A percentile compares a stretch with the other conserved stretches of the same genome.
Conservation (phyloP, 2,113 vertebrate species). For the Nannobrachium achirus region DNA sequence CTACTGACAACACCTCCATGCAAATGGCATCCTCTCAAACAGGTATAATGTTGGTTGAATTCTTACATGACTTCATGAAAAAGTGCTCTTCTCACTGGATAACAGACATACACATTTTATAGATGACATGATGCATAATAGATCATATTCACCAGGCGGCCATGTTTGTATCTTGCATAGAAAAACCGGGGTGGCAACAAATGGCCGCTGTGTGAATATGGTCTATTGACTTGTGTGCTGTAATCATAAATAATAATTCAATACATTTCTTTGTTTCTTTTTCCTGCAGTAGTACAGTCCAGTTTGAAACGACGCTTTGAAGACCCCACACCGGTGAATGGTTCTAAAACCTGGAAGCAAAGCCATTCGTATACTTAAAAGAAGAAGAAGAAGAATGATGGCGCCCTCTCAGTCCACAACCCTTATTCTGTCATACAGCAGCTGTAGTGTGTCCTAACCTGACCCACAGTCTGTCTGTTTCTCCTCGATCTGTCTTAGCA, state of each 20-base stretch:
- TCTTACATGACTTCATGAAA: not conserved
- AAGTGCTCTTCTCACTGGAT: not conserved
- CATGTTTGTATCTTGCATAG: too few relatives aligned
- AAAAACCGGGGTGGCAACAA: too few relatives aligned
- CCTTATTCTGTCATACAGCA: not conserved
- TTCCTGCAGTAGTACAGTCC: constrained; percentile 36
- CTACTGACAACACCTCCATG: constrained; percentile 70
- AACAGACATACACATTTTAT: too few relatives aligned
- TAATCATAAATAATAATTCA: not conserved
- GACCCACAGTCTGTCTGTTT: not conserved
- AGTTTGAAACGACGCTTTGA: constrained; percentile 68
- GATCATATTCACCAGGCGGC: not conserved
- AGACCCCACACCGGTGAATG: constrained; percentile 44
- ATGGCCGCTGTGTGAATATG: too few relatives aligned
- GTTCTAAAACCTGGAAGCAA: constrained; percentile 63
- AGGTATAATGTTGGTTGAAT: constrained; percentile 45
- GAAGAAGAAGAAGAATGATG: not conserved
- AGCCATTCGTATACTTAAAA: constrained; percentile 52
- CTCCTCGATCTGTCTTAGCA: too few relatives aligned
- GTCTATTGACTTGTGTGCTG: not conserved
- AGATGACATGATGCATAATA: not conserved
- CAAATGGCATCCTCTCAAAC: constrained; percentile 68
- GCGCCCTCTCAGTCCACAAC: not conserved
- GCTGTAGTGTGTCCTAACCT: not conserved
- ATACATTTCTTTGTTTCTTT: not conserved